Evolutionary conservation across 2,113 vertebrate species (phyloP), one percentile per base, ranked within the genome.

Genomic region (Pomatorhinus ruficollis): DNA sequence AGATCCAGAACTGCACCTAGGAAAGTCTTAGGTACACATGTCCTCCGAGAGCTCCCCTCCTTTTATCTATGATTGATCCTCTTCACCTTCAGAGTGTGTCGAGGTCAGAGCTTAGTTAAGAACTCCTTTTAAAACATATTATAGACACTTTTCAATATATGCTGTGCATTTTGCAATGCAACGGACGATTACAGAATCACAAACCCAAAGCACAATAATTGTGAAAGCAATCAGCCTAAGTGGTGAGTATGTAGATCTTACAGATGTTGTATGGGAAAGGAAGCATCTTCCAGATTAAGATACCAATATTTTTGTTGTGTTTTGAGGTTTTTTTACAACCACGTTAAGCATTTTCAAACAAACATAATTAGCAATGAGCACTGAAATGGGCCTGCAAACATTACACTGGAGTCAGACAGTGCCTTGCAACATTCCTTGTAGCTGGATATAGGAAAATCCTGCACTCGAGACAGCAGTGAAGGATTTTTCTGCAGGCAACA

Each of bases 31-130:
- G 72, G 82, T 86, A 93, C 56, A 6, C 77, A 52, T 87, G 68
- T 94, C 97, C 96, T 96, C 83, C 0, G 59, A 98, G 97, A 97
- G 66, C 63, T 91, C 70, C 54, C 77, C 90, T 96, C 81, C 89
- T 97, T 97, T 97, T 97, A 97, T 97, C 95, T 97, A 3, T 96
- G 97, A 97, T 97, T 98, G 97, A 98, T 97, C 96, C 96, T 54
- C 59, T 92, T 89, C 72, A 96, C 96, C 95, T 98, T 97, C 96
- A 61, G 83, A 80, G 60, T 69, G 49, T n/a, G 88, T 84, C 39
- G 69, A 94, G 97, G 97, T 97, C 95, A 97, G 90, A 94, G 89
- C 94, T 93, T 94, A 87, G 90, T 71, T 96, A 97, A 97, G 76
- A 92, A 93, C 79, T 94, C 85, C 83, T 94, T 97, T 90, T 42